Evolutionary conservation across 2,113 vertebrate species (phyloP).

Genomic region (Cyanoderma ruficeps): DNA sequence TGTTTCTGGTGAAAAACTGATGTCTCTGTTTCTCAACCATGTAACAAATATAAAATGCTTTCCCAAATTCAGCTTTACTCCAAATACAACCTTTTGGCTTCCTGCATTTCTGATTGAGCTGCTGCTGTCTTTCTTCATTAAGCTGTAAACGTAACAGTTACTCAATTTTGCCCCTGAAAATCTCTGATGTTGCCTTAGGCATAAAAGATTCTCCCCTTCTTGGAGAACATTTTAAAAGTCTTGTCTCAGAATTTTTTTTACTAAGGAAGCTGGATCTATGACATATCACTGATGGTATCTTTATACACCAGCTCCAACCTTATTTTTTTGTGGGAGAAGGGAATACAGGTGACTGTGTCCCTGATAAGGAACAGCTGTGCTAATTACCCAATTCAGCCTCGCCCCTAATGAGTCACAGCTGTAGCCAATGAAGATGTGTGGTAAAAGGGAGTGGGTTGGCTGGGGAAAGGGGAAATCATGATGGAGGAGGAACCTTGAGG

Average conservation of each 20-base stretch:
- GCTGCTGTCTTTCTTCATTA: neutral
- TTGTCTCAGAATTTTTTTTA: neutral
- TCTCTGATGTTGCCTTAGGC: neutral
- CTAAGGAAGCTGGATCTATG: neutral
- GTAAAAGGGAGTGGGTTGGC: neutral
- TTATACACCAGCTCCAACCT: neutral
- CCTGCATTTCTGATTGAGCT: neutral
- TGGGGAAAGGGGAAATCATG: neutral
- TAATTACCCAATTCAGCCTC: too few relatives aligned
- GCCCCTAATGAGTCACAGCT: neutral
- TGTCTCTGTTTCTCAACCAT: neutral
- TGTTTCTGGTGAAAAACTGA: neutral
- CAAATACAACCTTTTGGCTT: neutral
- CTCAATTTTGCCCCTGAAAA: neutral
- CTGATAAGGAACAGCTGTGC: neutral
- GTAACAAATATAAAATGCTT: neutral
- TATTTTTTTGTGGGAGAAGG: neutral
- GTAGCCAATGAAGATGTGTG: neutral
- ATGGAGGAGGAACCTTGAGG: neutral
- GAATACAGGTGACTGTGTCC: neutral
- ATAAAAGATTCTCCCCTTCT: neutral
- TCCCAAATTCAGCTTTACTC: neutral
- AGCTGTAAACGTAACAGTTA: neutral
- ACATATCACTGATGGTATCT: neutral
- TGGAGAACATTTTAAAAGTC: neutral